These are phyloP conservation scores for Spinus pinus DNA, from an alignment of 2,797 vertebrate species.

Conservation along the genomic window DNA sequence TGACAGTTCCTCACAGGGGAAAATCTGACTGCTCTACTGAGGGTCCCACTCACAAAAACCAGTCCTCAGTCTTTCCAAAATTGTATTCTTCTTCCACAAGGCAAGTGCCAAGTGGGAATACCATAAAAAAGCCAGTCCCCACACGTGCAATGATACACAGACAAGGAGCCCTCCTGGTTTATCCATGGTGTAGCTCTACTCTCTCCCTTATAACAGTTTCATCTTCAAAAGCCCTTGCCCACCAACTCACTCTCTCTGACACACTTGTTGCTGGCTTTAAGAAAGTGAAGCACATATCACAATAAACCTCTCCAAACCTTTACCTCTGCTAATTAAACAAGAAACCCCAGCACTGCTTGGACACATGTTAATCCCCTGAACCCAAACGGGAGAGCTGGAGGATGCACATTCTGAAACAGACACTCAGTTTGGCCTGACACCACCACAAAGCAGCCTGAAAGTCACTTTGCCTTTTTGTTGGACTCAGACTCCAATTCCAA, in stretches of 20 bases:
- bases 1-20: background rate
- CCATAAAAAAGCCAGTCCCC: background rate
- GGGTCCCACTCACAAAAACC: background rate
- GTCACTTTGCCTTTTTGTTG: background rate
- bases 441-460: background rate
- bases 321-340: background rate
- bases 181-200: background rate
- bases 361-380: fast-evolving
- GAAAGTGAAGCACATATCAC: background rate
- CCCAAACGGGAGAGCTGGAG: fast-evolving
- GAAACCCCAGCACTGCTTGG: background rate
- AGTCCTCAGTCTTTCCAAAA: slow-evolving; percentile 5
- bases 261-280: background rate
- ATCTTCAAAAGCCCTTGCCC: background rate
- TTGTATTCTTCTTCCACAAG: background rate
- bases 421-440: background rate
- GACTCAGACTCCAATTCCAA: background rate
- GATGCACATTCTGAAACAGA: background rate
- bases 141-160: background rate
- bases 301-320: background rate
- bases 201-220: background rate
- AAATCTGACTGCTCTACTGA: background rate
- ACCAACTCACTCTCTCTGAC: background rate
- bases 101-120: background rate
- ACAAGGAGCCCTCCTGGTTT: background rate